These are phyloP conservation scores for Microcebus tavaratra DNA, from an alignment of 2,113 vertebrate species.

Conservation along the genomic window DNA sequence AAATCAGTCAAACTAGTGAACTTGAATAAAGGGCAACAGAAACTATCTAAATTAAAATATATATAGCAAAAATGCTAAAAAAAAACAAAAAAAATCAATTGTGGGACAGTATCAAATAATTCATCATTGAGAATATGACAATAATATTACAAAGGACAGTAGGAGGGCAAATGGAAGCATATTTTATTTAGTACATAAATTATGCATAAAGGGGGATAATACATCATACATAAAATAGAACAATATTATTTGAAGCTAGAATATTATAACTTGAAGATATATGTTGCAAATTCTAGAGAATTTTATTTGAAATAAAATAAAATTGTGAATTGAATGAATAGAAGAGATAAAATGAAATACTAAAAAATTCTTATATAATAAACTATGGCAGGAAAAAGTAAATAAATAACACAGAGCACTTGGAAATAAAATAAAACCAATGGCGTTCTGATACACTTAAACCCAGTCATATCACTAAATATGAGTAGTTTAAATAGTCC, in stretches of 20 bases:
- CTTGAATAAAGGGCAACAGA: neutral
- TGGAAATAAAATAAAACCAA: neutral
- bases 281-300: neutral
- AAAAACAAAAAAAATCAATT: neutral
- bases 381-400: neutral
- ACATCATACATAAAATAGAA: neutral
- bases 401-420: neutral
- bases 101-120: neutral
- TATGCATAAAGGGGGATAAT: neutral
- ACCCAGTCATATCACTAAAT: neutral
- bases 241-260: neutral
- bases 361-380: neutral
- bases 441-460: neutral
- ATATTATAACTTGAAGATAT: neutral
- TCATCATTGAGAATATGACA: neutral
- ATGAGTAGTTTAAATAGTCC: neutral
- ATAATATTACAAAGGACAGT: neutral
- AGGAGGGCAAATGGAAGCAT: neutral
- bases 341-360: neutral
- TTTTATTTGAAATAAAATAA: neutral
- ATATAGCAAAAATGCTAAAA: neutral
- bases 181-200: neutral
- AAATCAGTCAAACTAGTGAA: neutral
- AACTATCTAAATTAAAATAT: neutral
- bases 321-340: neutral